Evolutionary conservation across 2,888 invertebrate species (phyloP), one percentile per base, ranked within the genome.

Genomic region (Xestia xanthographa): DNA sequence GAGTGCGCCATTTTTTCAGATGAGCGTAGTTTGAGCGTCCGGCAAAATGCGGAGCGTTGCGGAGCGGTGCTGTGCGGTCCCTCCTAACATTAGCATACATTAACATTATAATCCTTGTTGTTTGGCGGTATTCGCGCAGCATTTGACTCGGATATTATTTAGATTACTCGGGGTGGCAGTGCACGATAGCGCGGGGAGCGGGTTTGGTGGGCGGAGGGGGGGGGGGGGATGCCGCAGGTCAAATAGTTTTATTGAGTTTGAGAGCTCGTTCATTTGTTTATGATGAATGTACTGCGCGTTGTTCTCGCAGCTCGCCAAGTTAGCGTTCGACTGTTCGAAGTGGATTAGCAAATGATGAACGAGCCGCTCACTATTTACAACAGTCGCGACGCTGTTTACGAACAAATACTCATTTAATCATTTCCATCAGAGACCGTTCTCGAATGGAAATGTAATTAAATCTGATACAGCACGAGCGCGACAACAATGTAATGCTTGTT

Each of bases 51-150:
- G n/a, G 50, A 50, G 22, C 22, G 22, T 0, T 8, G 72, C 72
- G 71, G 66, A 2, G 69, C 69, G 48, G 48, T 2, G 71, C 68
- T 48, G 48, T 4, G 68, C 63, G 53, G 34, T 1, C 90, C 91
- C 91, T 90, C 90, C 84, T 77, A 80, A 67, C 87, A 94, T 95
- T 95, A 92, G 93, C 95, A 95, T 95, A 94, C 88, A 94, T 95
- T 95, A 94, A 94, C 95, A 95, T 95, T 90, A 93, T 94, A 94
- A 94, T 94, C 94, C 92, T 85, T 89, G 92, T 91, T 91, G 92
- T 91, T 92, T 87, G 91, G 91, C 83, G 87, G 89, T 82, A 87
- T 86, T 86, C 84, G 83, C 85, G 72, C 80, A 78, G 83, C 87
- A 87, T 87, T 86, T 85, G 86, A 86, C 86, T 87, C 87, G 86